Evolutionary conservation across 1,140 invertebrate species (phyloP).

Genomic region (Aphis craccivora): DNA sequence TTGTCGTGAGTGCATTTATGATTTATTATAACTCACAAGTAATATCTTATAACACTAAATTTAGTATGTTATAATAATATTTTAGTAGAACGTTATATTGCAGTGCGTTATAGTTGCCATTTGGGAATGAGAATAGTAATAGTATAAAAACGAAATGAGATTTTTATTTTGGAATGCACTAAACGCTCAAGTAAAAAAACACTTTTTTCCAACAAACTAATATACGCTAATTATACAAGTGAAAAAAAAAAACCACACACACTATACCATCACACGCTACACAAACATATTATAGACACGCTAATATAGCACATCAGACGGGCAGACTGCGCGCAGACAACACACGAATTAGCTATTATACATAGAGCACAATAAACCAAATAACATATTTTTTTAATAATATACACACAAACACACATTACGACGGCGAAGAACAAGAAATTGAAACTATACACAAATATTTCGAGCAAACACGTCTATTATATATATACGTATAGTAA

Average conservation of each 20-base stretch:
- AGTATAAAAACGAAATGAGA: not conserved
- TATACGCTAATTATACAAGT: not conserved
- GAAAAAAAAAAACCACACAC: not conserved
- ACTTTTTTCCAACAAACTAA: not conserved
- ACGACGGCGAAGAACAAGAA: not conserved
- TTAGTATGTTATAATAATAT: not conserved
- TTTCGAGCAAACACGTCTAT: not conserved
- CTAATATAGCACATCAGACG: not conserved
- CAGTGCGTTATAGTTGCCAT: not conserved
- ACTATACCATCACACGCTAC: not conserved
- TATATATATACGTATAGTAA: not conserved
- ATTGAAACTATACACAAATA: not conserved
- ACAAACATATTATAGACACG: not conserved
- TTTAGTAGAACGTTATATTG: not conserved
- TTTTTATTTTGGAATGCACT: not conserved
- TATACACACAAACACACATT: not conserved
- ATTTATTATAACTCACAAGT: not conserved
- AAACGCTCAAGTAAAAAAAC: not conserved
- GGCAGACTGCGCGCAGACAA: not conserved
- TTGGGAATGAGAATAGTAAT: not conserved
- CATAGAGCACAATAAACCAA: not conserved
- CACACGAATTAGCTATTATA: not conserved
- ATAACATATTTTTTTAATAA: not conserved
- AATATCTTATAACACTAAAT: not conserved
- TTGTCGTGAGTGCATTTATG: not conserved